Evolutionary conservation across 37 sponge, comb jelly and placozoan species (phyloP).

Genomic region (Halisarca cf. caerulea): DNA sequence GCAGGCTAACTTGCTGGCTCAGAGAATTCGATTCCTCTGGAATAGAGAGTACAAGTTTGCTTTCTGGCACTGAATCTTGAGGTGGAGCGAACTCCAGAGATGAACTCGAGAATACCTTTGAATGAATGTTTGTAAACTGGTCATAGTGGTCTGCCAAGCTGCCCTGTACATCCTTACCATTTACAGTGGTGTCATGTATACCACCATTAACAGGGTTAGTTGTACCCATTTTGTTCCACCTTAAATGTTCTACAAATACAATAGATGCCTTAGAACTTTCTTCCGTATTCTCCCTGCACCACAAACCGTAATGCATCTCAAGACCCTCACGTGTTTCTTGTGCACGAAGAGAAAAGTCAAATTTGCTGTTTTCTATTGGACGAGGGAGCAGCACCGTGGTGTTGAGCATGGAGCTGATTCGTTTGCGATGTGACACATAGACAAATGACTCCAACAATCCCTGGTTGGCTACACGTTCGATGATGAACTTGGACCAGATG

Average conservation of each 20-base stretch:
- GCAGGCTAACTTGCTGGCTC: background rate
- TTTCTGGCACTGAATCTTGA: background rate
- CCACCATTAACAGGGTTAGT: too few species aligned
- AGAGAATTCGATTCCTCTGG: background rate
- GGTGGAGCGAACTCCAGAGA: background rate
- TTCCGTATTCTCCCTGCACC: slow-evolving; percentile 20
- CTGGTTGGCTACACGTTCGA: background rate
- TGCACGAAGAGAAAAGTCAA: background rate
- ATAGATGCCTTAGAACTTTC: background rate
- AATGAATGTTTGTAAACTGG: background rate
- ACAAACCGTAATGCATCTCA: background rate
- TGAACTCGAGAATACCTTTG: too few species aligned
- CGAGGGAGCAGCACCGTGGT: background rate
- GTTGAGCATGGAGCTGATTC: slow-evolving; percentile 3
- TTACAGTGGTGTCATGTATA: too few species aligned
- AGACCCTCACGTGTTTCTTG: background rate
- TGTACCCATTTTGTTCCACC: background rate
- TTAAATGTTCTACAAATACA: slow-evolving; percentile 8
- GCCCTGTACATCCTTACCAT: too few species aligned
- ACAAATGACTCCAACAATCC: slow-evolving; percentile 1
- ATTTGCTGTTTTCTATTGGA: background rate
- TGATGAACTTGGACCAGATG: background rate
- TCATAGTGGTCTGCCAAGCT: too few species aligned
- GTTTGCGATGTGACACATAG: background rate
- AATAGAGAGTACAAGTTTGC: too few species aligned